Conservation (phyloP, 30 jellyfish, hydroid and myxozoan genomes). For the Turritopsis rubra region DNA sequence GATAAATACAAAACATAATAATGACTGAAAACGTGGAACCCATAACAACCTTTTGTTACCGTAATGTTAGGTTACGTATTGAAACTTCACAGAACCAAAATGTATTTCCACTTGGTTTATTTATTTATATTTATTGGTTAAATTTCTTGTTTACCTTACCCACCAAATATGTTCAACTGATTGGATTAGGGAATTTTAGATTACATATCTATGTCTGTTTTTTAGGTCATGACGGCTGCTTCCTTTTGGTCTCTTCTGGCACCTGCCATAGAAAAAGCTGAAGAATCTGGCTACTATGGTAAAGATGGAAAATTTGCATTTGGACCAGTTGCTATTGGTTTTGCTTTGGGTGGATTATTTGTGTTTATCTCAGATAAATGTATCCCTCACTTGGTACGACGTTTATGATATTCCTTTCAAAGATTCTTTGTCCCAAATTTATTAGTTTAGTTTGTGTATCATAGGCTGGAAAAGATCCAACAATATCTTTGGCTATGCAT, state of each 20-base stretch:
- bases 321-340: conserved; percentile 83
- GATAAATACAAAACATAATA: too few relatives aligned
- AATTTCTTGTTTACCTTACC: background rate
- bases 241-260: conserved; percentile 93
- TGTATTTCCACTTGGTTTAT: too few relatives aligned
- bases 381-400: conserved; percentile 63
- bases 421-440: background rate
- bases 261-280: conserved; percentile 95
- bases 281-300: conserved; percentile 71
- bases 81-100: too few relatives aligned
- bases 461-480: conserved; percentile 30
- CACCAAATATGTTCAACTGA: too few relatives aligned
- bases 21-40: too few relatives aligned
- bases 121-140: background rate
- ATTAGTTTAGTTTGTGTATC: background rate
- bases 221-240: conserved; percentile 97
- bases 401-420: background rate
- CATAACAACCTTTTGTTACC: too few relatives aligned
- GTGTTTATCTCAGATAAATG: conserved; percentile 76
- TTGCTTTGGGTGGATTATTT: conserved; percentile 77
- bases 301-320: conserved; percentile 73
- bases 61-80: too few relatives aligned
- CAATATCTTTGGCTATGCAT: conserved; percentile 28
- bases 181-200: background rate
- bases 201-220: background rate